These are phyloP conservation scores for Aphaenogaster ashmeadi DNA, from an alignment of 1,140 invertebrate species.

Conservation along the genomic window DNA sequence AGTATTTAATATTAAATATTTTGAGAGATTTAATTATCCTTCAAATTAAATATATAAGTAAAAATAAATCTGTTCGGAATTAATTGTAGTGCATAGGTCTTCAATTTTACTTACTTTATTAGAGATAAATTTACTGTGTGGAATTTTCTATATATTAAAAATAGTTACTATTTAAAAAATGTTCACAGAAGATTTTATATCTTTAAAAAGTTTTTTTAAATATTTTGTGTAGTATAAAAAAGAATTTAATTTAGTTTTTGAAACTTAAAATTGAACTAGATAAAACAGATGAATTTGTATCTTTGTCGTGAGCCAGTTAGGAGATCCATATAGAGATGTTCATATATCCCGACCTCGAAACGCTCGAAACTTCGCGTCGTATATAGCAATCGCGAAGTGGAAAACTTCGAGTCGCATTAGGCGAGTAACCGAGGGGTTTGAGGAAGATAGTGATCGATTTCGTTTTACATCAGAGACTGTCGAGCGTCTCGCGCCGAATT, in stretches of 20 bases:
- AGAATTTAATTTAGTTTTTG: not conserved
- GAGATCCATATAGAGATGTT: constrained; percentile 47
- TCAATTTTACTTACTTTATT: not conserved
- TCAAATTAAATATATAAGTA: not conserved
- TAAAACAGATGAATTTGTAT: constrained; percentile 21
- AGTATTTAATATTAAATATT: not conserved
- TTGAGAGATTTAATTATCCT: not conserved
- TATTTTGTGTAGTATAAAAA: not conserved
- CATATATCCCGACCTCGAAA: constrained; percentile 45
- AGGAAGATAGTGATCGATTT: constrained; percentile 61
- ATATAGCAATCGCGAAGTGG: constrained; percentile 57
- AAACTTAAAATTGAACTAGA: not conserved
- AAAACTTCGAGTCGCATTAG: constrained; percentile 60
- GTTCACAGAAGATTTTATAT: no score
- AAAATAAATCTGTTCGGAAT: not conserved
- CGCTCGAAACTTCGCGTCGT: constrained; percentile 52
- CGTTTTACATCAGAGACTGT: constrained; percentile 49
- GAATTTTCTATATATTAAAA: not conserved
- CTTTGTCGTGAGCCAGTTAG: constrained; percentile 34
- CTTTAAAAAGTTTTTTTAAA: not conserved
- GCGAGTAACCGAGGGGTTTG: constrained; percentile 42
- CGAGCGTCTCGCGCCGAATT: constrained; percentile 57
- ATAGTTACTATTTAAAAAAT: not conserved
- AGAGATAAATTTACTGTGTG: not conserved
- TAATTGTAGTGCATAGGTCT: not conserved